Evolutionary conservation across 2,113 vertebrate species (phyloP), one percentile per base, ranked within the genome.

Genomic region (Parotia lawesii): DNA sequence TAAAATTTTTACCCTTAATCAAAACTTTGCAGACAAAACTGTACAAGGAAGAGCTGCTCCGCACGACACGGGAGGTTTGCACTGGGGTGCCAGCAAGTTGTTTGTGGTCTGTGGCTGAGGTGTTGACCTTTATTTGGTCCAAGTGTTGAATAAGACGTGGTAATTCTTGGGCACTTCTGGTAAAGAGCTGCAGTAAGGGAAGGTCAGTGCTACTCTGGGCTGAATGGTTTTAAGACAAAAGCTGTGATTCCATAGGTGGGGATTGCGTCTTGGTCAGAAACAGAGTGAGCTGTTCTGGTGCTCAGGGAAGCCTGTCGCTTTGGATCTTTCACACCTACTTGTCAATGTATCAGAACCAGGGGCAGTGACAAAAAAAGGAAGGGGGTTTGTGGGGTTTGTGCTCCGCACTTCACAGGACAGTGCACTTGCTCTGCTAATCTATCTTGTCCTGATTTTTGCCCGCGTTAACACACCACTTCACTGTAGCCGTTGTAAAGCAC

Each of bases 391-490:
- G 12, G 5, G 47, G 42, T 35, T 61, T 78, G 15, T 75, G 54
- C 62, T 31, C 2, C 0, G 6, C 37, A 9, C 21, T 58, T 83
- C n/a, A 13, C 23, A 27, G 48, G 48, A 58, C 22, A 8, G n/a
- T 51, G 24, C 13, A 3, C 54, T 95, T 87, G 7, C n/a, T 60
- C 50, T 65, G 28, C 10, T 61, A 45, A 15, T 77, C 38, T 42
- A 10, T 31, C 25, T 11, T 56, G 15, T 53, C 31, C 35, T 58
- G 45, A 54, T 54, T 94, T 85, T 66, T 85, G 33, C 42, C 12
- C 15, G 11, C 9, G 33, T 23, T 25, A 48, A 48, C 37, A 16
- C 17, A 7, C 8, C 2, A 0, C 28, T 40, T 76, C 1, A 1
- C 25, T 53, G 3, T 76, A 70, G 5, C 21, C 1, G 0, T 66